A percentile compares a stretch with the other conserved stretches of the same genome.
Evolutionary conservation across 2,888 invertebrate genomes (phyloP).

Genomic region (Saturnia pavonia): DNA sequence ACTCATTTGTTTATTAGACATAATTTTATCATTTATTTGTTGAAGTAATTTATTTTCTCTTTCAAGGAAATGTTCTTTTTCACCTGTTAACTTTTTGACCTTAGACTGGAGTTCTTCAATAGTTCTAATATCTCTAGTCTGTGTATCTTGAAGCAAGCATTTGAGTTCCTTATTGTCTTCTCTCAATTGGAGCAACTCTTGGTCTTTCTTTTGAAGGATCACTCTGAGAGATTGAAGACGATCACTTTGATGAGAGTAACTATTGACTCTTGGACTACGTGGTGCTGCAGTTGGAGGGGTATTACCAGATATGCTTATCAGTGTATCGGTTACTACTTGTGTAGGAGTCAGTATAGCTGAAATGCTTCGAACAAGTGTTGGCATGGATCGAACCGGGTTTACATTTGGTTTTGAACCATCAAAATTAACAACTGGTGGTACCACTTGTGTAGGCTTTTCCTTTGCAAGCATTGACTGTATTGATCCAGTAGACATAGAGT

Average conservation of each 20-base stretch:
- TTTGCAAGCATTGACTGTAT: conserved; percentile 41
- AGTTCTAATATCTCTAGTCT: conserved; percentile 54
- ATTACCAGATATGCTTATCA: conserved; percentile 65
- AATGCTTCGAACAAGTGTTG: conserved; percentile 65
- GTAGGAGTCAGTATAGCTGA: conserved; percentile 71
- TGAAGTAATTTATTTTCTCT: conserved; percentile 60
- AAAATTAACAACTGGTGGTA: conserved; percentile 65
- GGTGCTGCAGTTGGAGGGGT: conserved; percentile 69
- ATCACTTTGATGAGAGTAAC: conserved; percentile 53
- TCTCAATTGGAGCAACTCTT: conserved; percentile 61
- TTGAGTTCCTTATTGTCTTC: conserved; percentile 69
- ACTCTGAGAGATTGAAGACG: conserved; percentile 60
- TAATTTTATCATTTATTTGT: conserved; percentile 62
- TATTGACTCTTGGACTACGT: conserved; percentile 56
- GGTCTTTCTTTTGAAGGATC: conserved; percentile 70
- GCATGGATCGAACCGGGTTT: conserved; percentile 47
- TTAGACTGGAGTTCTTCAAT: conserved; percentile 59
- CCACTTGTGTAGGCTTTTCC: conserved; percentile 73
- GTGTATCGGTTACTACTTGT: conserved; percentile 66
- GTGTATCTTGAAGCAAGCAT: conserved; percentile 58
- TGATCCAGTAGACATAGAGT: conserved; percentile 54
- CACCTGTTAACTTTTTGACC: conserved; percentile 62
- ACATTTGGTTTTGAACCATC: conserved; percentile 45
- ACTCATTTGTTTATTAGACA: conserved; percentile 80
- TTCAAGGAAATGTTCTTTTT: conserved; percentile 54